These are phyloP conservation scores for Salpingus planirostris DNA, from an alignment of 2,888 invertebrate genomes.

Conservation along the genomic window DNA sequence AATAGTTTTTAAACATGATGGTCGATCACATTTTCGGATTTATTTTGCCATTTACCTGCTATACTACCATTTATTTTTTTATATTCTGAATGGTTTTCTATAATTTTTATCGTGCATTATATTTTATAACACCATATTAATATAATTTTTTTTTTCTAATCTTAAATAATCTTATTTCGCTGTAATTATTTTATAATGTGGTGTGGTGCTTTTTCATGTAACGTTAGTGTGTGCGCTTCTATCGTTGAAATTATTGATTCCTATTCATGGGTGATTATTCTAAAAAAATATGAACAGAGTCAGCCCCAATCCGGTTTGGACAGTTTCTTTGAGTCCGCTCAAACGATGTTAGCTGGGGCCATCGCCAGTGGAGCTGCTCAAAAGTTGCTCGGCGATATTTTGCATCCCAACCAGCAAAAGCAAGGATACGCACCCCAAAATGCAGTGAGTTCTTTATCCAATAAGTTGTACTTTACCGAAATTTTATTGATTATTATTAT, in stretches of 20 bases:
- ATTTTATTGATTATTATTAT: background rate
- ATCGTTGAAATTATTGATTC: background rate
- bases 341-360: conserved; percentile 38
- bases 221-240: too few species aligned
- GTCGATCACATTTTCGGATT: too few species aligned
- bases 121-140: too few species aligned
- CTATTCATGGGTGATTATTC: background rate
- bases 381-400: conserved; percentile 31
- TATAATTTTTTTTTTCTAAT: background rate
- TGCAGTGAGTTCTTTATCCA: conserved; percentile 24
- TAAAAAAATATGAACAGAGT: too few species aligned
- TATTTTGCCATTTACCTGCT: too few species aligned
- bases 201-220: background rate
- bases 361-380: conserved; percentile 38
- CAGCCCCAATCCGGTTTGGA: conserved; percentile 32
- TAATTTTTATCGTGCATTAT: too few species aligned
- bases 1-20: background rate
- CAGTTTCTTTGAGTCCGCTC: conserved; percentile 37
- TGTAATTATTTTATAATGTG: background rate
- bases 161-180: background rate
- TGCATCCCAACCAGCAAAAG: conserved; percentile 19
- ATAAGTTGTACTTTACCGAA: background rate
- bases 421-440: conserved; percentile 29
- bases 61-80: too few species aligned
- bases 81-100: too few species aligned